Evolutionary conservation across 2,888 invertebrate genomes (phyloP), one percentile per base, ranked within the genome.

Genomic region (Bimastos eiseni): DNA sequence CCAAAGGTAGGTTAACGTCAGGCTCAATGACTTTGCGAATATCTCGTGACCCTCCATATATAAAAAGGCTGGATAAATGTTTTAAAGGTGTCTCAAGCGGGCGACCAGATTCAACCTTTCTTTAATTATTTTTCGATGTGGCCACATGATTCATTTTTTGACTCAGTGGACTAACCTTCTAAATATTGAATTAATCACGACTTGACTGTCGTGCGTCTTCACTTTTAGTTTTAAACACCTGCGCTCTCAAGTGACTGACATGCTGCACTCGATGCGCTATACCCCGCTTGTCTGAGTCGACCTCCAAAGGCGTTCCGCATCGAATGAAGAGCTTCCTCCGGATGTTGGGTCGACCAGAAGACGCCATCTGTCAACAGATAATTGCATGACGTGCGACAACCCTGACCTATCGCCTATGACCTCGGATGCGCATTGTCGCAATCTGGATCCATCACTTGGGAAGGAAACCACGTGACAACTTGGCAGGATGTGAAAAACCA

Each of bases 301-400:
- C 49, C 24, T 24, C 24, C 11, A 70, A 70, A 1, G 70, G n/a
- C 70, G 13, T 70, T 70, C 70, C 2, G 70, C n/a, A 70, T 15
- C 13, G 70, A 70, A 8, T 15, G 8, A 70, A n/a, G 70, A 70
- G 30, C 19, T 70, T 70, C 70, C 24, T 49, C 70, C n/a, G 70
- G 70, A 70, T n/a, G 70, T 8, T 70, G 70, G 70, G 3, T n/a
- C 70, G 30, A 70, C 4, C 70, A 8, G 24, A 70, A n/a, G 70
- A 70, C 70, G 70, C 70, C 70, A 70, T 70, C 70, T n/a, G 70
- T 70, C 70, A 70, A 70, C 70, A n/a, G 70, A 70, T 70, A 70
- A 70, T 70, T 30, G 70, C 8, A 13, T n/a, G 30, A 6, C 70
- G 13, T 70, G 5, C n/a, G 70, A 70, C 70, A 70, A n/a, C 70